phyloP scores from a whole-genome alignment of 2,113 vertebrate genomes.

The Antidorcas marsupialis region DNA sequence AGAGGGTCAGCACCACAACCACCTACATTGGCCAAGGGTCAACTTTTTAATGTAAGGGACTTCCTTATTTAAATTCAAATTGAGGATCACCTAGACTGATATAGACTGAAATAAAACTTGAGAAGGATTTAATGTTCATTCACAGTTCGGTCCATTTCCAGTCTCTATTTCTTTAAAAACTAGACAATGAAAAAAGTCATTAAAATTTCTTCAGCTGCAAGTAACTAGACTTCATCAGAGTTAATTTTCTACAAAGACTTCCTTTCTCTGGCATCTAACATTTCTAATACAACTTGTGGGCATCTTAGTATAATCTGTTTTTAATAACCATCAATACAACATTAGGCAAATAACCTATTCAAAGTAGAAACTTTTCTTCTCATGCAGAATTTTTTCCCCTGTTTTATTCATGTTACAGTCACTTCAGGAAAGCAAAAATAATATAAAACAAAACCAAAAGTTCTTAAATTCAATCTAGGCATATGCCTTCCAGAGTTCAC shows the following conservation, averaged over 20 bases:
- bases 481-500: background rate
- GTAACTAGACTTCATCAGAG: background rate
- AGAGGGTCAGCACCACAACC: background rate
- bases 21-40: background rate
- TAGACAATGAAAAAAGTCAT: background rate
- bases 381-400: background rate
- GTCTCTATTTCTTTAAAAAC: background rate
- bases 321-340: background rate
- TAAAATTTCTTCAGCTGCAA: background rate
- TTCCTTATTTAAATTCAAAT: background rate
- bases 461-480: background rate
- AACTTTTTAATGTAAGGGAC: background rate
- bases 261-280: background rate
- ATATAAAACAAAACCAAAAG: background rate
- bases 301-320: background rate
- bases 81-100: background rate
- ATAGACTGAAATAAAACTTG: background rate
- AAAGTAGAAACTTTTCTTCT: background rate
- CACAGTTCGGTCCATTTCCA: background rate
- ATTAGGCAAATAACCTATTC: constrained; percentile 35
- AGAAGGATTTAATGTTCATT: background rate
- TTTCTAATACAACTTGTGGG: constrained; percentile 1
- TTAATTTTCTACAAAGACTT: constrained; percentile 37
- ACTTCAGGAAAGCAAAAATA: background rate
- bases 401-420: background rate